A percentile compares a stretch with the other conserved stretches of the same genome.
phyloP scores from a whole-genome alignment of 2,888 invertebrate genomes.

The Apodemia mormo region DNA sequence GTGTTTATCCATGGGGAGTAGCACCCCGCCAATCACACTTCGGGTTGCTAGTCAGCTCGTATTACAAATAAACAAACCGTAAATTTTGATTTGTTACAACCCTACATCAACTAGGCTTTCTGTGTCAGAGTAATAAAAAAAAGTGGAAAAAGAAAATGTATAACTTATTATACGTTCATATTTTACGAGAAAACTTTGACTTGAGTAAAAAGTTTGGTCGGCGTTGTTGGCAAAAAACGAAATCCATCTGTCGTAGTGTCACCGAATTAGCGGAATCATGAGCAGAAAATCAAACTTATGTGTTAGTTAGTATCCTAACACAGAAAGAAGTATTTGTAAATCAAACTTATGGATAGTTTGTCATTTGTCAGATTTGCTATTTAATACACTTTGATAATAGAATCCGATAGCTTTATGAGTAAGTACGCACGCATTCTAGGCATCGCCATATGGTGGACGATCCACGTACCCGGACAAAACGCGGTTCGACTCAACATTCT shows the following conservation, averaged over 20 bases:
- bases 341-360: too few species aligned
- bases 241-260: background rate
- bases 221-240: background rate
- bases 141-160: conserved; percentile 1
- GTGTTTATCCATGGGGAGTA: too few species aligned
- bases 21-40: too few species aligned
- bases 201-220: conserved; percentile 10
- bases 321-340: background rate
- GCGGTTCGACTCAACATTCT: too few species aligned
- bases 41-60: too few species aligned
- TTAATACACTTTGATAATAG: too few species aligned
- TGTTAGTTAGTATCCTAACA: background rate
- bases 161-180: conserved; percentile 13
- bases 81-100: background rate
- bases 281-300: conserved; percentile 1
- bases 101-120: background rate
- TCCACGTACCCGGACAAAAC: too few species aligned
- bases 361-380: too few species aligned
- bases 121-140: background rate
- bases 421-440: too few species aligned
- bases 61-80: too few species aligned
- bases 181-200: conserved; percentile 10
- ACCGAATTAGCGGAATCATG: background rate
- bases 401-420: too few species aligned
- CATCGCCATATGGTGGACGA: too few species aligned